These are phyloP conservation scores for Onchidella celtica DNA, from an alignment of 2,888 invertebrate genomes.

Conservation along the genomic window DNA sequence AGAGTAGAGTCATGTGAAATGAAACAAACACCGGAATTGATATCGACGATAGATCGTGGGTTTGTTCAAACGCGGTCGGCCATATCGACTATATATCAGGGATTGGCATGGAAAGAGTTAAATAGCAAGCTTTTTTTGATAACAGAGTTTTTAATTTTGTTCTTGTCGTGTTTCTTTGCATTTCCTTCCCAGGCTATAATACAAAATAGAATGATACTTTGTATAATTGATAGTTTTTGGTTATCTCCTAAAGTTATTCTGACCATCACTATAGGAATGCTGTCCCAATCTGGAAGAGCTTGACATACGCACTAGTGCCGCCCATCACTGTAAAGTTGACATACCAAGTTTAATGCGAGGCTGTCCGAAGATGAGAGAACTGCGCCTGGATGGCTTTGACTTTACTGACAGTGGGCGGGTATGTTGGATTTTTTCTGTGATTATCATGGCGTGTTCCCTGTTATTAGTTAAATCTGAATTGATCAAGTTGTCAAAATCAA, in stretches of 20 bases:
- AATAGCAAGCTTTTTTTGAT: no score
- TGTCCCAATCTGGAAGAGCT: constrained; percentile 38
- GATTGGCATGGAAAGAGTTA: background rate
- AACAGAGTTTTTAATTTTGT: no score
- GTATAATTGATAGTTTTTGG: background rate
- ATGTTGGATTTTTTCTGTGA: background rate
- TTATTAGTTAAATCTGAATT: background rate
- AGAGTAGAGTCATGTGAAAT: no score
- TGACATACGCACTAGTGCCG: background rate
- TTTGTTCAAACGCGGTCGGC: no score
- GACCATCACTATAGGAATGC: no score
- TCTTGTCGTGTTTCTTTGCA: no score
- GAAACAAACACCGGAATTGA: no score
- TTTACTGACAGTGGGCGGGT: background rate
- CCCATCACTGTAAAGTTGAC: background rate
- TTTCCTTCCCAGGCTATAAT: no score
- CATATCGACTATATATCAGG: no score
- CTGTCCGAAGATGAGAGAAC: constrained; percentile 33
- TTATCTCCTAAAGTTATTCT: background rate
- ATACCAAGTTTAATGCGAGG: background rate
- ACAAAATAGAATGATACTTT: no score
- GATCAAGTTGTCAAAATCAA: no score
- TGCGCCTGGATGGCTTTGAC: constrained; percentile 24
- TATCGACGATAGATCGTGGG: no score
- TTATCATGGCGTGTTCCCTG: background rate